phyloP scores from a whole-genome alignment of 2,888 invertebrate species.

The Dicyrtoma fusca region DNA sequence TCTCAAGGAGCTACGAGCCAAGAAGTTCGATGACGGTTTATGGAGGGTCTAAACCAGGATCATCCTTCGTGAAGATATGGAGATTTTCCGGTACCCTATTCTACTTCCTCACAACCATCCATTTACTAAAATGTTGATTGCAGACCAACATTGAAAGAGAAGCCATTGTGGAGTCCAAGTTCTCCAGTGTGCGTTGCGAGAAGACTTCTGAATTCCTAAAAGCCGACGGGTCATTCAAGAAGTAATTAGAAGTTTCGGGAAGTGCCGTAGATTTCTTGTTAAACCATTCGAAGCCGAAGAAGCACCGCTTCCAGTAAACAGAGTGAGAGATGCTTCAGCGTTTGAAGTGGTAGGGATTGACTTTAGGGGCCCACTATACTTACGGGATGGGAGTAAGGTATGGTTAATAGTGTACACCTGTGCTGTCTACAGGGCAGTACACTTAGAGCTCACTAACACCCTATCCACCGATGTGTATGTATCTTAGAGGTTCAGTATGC shows the following conservation, averaged over 20 bases:
- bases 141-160: too few relatives aligned
- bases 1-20: not conserved
- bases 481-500: too few relatives aligned
- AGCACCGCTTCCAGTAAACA: constrained; percentile 56
- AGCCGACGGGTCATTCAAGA: not conserved
- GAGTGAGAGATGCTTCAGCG: constrained; percentile 54
- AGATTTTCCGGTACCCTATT: too few relatives aligned
- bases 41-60: too few relatives aligned
- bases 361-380: constrained; percentile 59
- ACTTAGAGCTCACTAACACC: constrained; percentile 58
- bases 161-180: not conserved
- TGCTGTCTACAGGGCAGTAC: constrained; percentile 59
- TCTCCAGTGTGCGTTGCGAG: not conserved
- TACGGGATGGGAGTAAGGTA: constrained; percentile 55
- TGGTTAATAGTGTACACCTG: constrained; percentile 60
- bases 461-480: constrained; percentile 57
- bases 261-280: constrained; percentile 2
- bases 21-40: not conserved
- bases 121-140: too few relatives aligned
- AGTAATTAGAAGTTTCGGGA: constrained; percentile 11
- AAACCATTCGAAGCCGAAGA: not conserved
- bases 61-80: too few relatives aligned
- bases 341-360: constrained; percentile 59
- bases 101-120: too few relatives aligned
- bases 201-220: constrained; percentile 11